phyloP scores from a whole-genome alignment of 2,797 vertebrate genomes.

The Myotis findleyi region DNA sequence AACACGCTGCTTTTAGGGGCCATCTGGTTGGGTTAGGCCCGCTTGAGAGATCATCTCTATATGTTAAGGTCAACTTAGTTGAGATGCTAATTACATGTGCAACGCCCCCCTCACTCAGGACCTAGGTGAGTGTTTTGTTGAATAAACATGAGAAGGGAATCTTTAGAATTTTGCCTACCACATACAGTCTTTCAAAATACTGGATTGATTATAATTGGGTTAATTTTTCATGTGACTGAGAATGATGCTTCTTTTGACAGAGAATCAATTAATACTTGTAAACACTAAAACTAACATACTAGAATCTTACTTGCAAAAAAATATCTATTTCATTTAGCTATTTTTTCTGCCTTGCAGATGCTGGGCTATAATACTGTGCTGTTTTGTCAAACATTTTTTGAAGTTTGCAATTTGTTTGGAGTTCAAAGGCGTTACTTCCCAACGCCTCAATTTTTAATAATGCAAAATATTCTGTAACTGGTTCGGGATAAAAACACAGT shows the following conservation, averaged over 20 bases:
- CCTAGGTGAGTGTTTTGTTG: background rate
- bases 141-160: background rate
- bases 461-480: slow-evolving; percentile 58
- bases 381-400: slow-evolving; percentile 40
- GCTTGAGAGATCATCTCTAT: background rate
- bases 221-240: slow-evolving; percentile 12
- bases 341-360: background rate
- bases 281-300: background rate
- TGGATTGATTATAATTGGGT: slow-evolving; percentile 35
- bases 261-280: slow-evolving; percentile 47
- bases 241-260: slow-evolving; percentile 29
- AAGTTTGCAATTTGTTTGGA: slow-evolving; percentile 68
- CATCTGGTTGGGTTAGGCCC: background rate
- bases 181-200: background rate
- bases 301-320: background rate
- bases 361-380: background rate
- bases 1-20: background rate
- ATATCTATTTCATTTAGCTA: background rate
- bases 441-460: slow-evolving; percentile 59
- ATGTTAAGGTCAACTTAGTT: background rate
- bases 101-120: background rate
- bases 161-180: background rate
- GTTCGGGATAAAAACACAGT: slow-evolving; percentile 55
- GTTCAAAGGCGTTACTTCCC: slow-evolving; percentile 58
- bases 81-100: background rate